Base-by-base conservation (phyloP, 2,888 invertebrate species). In the Nowickia ferox region DNA sequence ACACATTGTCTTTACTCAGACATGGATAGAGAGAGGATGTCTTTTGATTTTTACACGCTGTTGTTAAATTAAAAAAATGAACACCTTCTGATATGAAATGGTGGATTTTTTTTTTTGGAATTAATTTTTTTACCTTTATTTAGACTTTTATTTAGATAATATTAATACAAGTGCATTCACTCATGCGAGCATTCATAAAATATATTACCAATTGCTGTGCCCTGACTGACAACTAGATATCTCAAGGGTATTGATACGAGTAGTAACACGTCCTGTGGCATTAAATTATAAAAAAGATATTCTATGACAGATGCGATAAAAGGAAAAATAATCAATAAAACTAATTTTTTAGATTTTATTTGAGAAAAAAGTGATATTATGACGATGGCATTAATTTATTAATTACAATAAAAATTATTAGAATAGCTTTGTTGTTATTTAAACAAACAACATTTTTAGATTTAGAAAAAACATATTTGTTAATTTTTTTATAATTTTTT, bases 261-360 rank as follows among this genome's bases (percentile, higher is more conserved):
- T 83, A 75, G 53, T 48, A 79, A 48, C 79, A 82, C 85, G 85
- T 86, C 85, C 85, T 75, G 57, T 81, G 82, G 71, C 78, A 82
- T 74, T 85, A 81, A 85, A 85, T 85, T 59, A 82, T 75, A 48
- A 11, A 40, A 10, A 9, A 72, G 81, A 81, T 77, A 74, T 75
- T 77, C 38, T 59, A 57, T 15, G 42, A n/a, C 30, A 72, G 81
- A 84, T 81, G 61, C 44, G 53, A 78, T 2, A 9, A 65, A 44
- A 30, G 44, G 5, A 19, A 30, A 46, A 44, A 55, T 48, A 53
- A 17, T 46, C 15, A 30, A 38, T 65, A 38, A 83, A 59, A 69
- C 17, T 55, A 68, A 78, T 74, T 69, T 68, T 68, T 30, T 46
- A 57, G 9, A 44, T 40, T 61, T 4, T 59, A n/a, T 38, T 30